Evolutionary conservation across 92 coral and sea anemone species (phyloP).

Genomic region (Hydrozoanthus gracilis): DNA sequence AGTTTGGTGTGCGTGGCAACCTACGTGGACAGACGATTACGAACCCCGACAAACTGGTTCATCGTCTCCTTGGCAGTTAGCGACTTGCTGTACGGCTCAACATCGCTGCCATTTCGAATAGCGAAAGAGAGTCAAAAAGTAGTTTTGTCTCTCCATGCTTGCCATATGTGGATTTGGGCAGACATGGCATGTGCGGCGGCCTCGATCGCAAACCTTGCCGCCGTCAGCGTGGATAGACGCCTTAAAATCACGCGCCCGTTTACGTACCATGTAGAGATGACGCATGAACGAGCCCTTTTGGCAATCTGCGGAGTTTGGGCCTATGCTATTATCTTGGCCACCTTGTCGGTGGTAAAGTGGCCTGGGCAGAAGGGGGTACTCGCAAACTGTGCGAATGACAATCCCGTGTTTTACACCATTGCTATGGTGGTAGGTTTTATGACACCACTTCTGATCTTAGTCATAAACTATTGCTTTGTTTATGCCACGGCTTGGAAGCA

Average conservation of each 20-base stretch:
- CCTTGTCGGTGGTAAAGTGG: slow-evolving; percentile 68
- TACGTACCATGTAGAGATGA: slow-evolving; percentile 74
- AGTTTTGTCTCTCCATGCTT: slow-evolving; percentile 51
- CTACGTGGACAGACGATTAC: slow-evolving; percentile 78
- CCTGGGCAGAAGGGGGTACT: slow-evolving; percentile 59
- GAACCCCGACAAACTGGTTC: slow-evolving; percentile 96
- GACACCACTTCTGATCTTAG: slow-evolving; percentile 76
- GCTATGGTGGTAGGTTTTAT: slow-evolving; percentile 92
- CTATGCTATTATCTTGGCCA: slow-evolving; percentile 76
- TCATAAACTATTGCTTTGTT: slow-evolving; percentile 74
- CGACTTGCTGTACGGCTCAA: slow-evolving; percentile 81
- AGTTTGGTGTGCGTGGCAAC: slow-evolving; percentile 85
- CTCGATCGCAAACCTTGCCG: slow-evolving; percentile 89
- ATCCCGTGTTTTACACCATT: slow-evolving; percentile 83
- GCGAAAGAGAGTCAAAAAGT: slow-evolving; percentile 48
- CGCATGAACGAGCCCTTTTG: slow-evolving; percentile 70
- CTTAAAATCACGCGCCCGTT: slow-evolving; percentile 94
- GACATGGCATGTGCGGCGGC: slow-evolving; percentile 97
- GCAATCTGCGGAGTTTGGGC: slow-evolving; percentile 86
- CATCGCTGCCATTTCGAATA: slow-evolving; percentile 76
- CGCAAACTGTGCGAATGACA: slow-evolving; percentile 63
- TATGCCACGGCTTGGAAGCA: slow-evolving; percentile 88
- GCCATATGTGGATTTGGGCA: slow-evolving; percentile 86
- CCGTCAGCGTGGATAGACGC: slow-evolving; percentile 89
- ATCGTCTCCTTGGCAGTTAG: slow-evolving; percentile 95